phyloP scores from a whole-genome alignment of 2,113 vertebrate species.

The Apodemus speciosus region DNA sequence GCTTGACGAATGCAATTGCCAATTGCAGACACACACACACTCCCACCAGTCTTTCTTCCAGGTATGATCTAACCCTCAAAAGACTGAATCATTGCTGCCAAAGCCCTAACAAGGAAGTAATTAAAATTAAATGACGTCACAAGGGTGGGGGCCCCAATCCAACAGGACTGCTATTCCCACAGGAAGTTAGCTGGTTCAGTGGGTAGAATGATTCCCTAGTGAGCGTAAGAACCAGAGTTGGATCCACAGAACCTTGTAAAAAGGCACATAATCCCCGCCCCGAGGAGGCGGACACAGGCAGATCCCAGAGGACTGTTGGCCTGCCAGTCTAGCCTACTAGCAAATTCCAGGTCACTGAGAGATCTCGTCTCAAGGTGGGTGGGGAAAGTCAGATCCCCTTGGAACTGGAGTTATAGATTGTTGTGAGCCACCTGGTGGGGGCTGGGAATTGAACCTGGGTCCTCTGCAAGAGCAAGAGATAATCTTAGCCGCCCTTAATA shows the following conservation, averaged over 20 bases:
- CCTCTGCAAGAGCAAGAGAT: background rate
- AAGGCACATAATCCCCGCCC: no score
- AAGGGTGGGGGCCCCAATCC: background rate
- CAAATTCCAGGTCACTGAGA: background rate
- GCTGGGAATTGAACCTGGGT: background rate
- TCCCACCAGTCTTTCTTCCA: background rate
- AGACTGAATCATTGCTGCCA: background rate
- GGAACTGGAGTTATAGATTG: background rate
- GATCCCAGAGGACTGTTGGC: background rate
- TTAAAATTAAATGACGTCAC: background rate
- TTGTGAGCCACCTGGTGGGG: background rate
- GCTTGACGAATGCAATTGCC: background rate
- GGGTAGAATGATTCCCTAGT: background rate
- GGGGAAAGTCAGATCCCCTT: background rate
- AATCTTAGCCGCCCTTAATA: background rate
- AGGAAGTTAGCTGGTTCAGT: background rate
- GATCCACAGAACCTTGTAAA: background rate
- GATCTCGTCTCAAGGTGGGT: background rate
- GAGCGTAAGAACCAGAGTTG: background rate
- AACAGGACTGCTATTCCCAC: background rate
- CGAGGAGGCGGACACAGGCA: background rate
- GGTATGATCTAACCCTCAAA: background rate
- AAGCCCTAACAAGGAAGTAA: background rate
- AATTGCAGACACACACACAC: background rate
- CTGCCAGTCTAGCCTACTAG: background rate